Evolutionary conservation across 2,888 invertebrate species (phyloP), one percentile per base, ranked within the genome.

Genomic region (Drosophila subsilvestris): DNA sequence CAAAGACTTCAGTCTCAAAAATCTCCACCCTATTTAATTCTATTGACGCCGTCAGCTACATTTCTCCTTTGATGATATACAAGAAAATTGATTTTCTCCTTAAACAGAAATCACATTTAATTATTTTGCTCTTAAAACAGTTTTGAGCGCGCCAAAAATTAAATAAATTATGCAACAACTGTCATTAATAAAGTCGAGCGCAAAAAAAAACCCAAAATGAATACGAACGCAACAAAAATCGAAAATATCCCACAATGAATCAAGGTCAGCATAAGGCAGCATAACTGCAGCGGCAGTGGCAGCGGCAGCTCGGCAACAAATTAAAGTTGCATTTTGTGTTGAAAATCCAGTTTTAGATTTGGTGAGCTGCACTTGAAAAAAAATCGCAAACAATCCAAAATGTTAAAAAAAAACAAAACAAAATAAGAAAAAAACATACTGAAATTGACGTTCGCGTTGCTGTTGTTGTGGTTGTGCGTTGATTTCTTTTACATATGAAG

Each of bases 81-180:
- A 59, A 66, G 62, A 44, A 78, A 79, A 74, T 71, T 66, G 62
- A 44, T 66, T 66, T 47, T 56, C 44, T 51, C 66, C 56, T 68
- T 70, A 68, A 82, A 71, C 67, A 60, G 69, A 76, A 73, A 74
- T 59, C 69, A 60, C 68, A 74, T 78, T 83, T 86, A 73, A 86
- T 86, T 80, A 83, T 83, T 73, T 65, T 63, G 32, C 75, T 75
- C 65, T 63, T 29, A 78, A 81, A 75, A 44, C 44, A 63, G 65
- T 66, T 63, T 60, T 51, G 56, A 62, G 53, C 76, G 58, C 54
- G 61, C 82, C 79, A 83, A 80, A 80, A 59, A 79, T 82, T 75
- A 75, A 80, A 86, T 80, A 85, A 88, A 88, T 88, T 85, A 88
- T 85, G 89, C 87, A 85, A 84, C 88, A 73, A 80, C 78, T 80